Evolutionary conservation across 1,140 invertebrate species (phyloP).

Genomic region (Eumaeus atala): DNA sequence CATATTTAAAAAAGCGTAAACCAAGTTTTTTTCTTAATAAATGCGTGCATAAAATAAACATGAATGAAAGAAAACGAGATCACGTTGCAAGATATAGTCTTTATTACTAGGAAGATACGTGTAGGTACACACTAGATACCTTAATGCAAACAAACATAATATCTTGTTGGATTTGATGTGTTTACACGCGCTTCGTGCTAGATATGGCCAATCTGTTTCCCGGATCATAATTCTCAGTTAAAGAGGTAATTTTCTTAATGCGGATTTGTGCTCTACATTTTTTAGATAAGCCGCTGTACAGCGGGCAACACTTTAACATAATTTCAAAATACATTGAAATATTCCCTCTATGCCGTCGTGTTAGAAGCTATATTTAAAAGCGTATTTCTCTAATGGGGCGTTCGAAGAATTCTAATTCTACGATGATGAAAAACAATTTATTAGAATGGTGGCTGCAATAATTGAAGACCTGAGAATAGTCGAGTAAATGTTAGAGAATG

Average conservation of each 20-base stretch:
- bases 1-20: no score
- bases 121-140: neutral
- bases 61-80: no score
- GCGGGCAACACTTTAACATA: neutral
- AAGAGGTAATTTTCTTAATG: constrained; percentile 38
- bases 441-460: neutral
- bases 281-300: constrained; percentile 18
- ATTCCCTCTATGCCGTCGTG: neutral
- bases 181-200: constrained; percentile 41
- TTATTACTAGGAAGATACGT: constrained; percentile 5
- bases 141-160: constrained; percentile 10
- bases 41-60: no score
- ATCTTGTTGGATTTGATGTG: constrained; percentile 21
- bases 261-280: constrained; percentile 46
- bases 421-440: neutral
- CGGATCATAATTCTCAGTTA: constrained; percentile 46
- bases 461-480: constrained; percentile 1
- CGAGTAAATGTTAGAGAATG: neutral
- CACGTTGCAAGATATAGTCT: no score
- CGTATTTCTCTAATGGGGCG: neutral
- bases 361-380: neutral
- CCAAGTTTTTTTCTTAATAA: no score
- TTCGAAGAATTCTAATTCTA: neutral
- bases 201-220: constrained; percentile 44
- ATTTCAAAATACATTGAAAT: neutral